Conservation (phyloP, 2,888 invertebrate species). For the Cerastis rubricosa region DNA sequence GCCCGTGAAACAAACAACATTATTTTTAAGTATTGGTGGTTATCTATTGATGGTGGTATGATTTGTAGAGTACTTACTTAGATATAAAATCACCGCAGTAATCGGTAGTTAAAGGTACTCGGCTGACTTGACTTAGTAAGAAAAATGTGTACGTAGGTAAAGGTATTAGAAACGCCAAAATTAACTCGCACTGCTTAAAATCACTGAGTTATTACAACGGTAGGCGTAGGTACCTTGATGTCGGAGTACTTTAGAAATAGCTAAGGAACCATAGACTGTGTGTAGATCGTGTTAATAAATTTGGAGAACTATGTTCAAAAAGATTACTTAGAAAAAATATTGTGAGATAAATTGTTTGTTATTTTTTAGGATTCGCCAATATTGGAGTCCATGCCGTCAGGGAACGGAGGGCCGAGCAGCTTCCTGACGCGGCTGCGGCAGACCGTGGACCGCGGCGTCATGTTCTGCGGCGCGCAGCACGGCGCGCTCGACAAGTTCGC, state of each 20-base stretch:
- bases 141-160: slow-evolving; percentile 23
- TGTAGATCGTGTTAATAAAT: slow-evolving; percentile 46
- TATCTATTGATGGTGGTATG: slow-evolving; percentile 67
- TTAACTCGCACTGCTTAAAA: slow-evolving; percentile 63
- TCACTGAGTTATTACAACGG: slow-evolving; percentile 49
- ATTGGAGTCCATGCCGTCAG: slow-evolving; percentile 82
- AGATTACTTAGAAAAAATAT: slow-evolving; percentile 18
- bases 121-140: slow-evolving; percentile 44
- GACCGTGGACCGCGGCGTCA: slow-evolving; percentile 88
- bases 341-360: slow-evolving; percentile 51
- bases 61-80: slow-evolving; percentile 61
- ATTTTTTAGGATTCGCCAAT: slow-evolving; percentile 86
- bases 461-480: slow-evolving; percentile 92
- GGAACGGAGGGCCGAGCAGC: slow-evolving; percentile 75
- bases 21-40: slow-evolving; percentile 57
- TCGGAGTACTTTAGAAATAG: slow-evolving; percentile 49
- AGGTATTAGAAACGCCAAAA: slow-evolving; percentile 28
- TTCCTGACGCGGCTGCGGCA: slow-evolving; percentile 81
- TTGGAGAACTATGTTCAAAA: not conserved
- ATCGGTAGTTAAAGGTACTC: slow-evolving; percentile 41
- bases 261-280: slow-evolving; percentile 47
- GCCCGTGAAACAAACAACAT: slow-evolving; percentile 54
- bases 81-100: slow-evolving; percentile 54
- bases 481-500: slow-evolving; percentile 91
- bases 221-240: slow-evolving; percentile 37